These are phyloP conservation scores for Contarinia nasturtii DNA, from an alignment of 1,140 invertebrate genomes.

Conservation along the genomic window DNA sequence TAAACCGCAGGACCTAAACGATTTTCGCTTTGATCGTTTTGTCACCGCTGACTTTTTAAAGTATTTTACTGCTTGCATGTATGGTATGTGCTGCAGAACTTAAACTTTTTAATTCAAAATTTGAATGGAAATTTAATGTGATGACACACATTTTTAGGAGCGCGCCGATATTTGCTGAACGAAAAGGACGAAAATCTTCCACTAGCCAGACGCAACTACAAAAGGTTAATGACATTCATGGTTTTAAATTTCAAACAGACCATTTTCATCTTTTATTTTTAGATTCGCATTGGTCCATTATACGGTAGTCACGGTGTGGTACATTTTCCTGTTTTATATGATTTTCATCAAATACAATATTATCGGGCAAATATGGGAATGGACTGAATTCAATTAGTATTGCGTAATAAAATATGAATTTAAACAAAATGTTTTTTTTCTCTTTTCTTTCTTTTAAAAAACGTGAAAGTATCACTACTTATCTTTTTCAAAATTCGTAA, in stretches of 20 bases:
- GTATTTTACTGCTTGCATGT: slow-evolving; percentile 1
- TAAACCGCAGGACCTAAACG: slow-evolving; percentile 35
- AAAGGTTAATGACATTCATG: slow-evolving; percentile 27
- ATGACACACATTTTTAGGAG: not conserved
- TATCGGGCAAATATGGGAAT: not conserved
- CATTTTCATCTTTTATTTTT: slow-evolving; percentile 14
- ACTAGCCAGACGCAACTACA: slow-evolving; percentile 22
- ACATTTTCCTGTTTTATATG: slow-evolving; percentile 12
- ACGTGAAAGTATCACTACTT: too few relatives aligned
- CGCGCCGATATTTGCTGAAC: slow-evolving; percentile 29
- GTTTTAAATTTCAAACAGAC: slow-evolving; percentile 13
- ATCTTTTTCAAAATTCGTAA: too few relatives aligned
- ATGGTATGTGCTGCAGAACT: slow-evolving; percentile 14
- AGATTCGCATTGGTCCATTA: slow-evolving; percentile 18
- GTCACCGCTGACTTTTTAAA: slow-evolving; percentile 10
- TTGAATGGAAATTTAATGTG: too few relatives aligned
- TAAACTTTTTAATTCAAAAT: slow-evolving; percentile 17
- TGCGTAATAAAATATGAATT: too few relatives aligned
- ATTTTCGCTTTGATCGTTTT: slow-evolving; percentile 36
- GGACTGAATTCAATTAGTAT: too few relatives aligned
- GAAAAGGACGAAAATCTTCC: slow-evolving; percentile 28
- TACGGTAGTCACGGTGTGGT: slow-evolving; percentile 11
- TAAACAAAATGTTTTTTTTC: too few relatives aligned
- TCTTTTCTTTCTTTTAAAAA: too few relatives aligned
- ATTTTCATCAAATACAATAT: slow-evolving; percentile 7